phyloP scores from a whole-genome alignment of 2,888 invertebrate species.

The Aphrophora alni region DNA sequence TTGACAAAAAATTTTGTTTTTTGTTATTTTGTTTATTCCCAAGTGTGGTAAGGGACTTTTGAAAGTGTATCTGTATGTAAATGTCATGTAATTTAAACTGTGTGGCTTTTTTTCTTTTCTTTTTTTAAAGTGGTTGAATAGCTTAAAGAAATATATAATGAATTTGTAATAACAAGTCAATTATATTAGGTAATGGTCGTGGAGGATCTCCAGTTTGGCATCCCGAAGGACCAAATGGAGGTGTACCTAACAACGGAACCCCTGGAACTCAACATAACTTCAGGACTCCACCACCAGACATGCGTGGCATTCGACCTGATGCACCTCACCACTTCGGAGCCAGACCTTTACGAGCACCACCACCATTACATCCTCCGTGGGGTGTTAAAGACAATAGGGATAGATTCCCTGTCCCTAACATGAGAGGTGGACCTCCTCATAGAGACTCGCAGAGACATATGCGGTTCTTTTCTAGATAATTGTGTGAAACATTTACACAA shows the following conservation, averaged over 20 bases:
- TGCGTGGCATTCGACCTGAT: slow-evolving; percentile 2
- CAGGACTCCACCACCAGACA: slow-evolving; percentile 25
- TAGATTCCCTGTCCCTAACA: slow-evolving; percentile 18
- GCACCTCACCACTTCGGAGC: background rate
- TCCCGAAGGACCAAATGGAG: slow-evolving; percentile 14
- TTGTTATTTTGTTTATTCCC: no score
- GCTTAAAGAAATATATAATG: no score
- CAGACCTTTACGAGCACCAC: slow-evolving; percentile 19
- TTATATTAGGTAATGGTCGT: slow-evolving; percentile 12
- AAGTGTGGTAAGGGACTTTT: no score
- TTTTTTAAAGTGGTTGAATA: no score
- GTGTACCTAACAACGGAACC: background rate
- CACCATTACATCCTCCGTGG: background rate
- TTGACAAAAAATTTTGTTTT: no score
- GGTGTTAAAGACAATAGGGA: slow-evolving; percentile 25
- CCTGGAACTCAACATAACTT: background rate
- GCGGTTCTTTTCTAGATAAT: slow-evolving; percentile 33
- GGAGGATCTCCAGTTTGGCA: slow-evolving; percentile 25
- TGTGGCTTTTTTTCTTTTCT: no score
- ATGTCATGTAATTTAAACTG: no score
- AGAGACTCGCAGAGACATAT: slow-evolving; percentile 23
- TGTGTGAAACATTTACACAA: no score
- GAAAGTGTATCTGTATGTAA: no score
- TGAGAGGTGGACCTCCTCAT: slow-evolving; percentile 24
- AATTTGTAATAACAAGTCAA: no score